A percentile compares a stretch with the other conserved stretches of the same genome.
These are phyloP conservation scores for Acanthoscelides obtectus DNA, from an alignment of 2,888 invertebrate genomes.

Conservation along the genomic window DNA sequence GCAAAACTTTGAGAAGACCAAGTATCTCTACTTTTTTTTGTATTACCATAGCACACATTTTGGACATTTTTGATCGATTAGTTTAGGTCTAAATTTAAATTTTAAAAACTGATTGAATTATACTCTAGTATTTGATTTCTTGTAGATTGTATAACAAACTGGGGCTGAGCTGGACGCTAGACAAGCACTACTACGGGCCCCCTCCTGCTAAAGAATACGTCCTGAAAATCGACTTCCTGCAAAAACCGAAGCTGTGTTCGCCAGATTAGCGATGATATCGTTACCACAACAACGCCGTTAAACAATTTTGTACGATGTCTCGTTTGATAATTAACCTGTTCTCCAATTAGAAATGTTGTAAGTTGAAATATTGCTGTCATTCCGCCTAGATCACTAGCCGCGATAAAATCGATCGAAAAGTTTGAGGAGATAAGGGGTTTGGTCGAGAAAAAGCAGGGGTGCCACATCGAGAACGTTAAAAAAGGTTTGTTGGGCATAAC, in stretches of 20 bases:
- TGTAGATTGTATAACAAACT: constrained; percentile 27
- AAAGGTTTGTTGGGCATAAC: no score
- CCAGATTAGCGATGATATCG: constrained; percentile 12
- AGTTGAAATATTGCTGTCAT: not conserved
- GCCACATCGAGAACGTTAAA: not conserved
- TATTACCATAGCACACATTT: no score
- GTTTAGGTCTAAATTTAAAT: no score
- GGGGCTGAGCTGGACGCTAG: constrained; percentile 32
- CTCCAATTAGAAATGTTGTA: not conserved
- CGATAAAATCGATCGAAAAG: not conserved
- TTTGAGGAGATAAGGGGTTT: not conserved
- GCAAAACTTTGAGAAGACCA: no score
- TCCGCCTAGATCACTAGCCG: not conserved
- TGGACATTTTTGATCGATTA: no score
- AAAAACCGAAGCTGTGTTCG: constrained; percentile 19
- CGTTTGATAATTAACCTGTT: not conserved
- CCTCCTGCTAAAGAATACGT: constrained; percentile 30
- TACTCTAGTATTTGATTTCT: no score
- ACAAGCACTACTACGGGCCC: constrained; percentile 25
- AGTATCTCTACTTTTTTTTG: no score
- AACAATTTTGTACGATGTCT: not conserved
- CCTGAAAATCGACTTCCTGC: constrained; percentile 30
- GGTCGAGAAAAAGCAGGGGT: not conserved
- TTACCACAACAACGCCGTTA: not conserved
- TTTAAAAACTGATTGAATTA: no score